Evolutionary conservation across 2,113 vertebrate species (phyloP).

Genomic region (Formicarius rufipectus): DNA sequence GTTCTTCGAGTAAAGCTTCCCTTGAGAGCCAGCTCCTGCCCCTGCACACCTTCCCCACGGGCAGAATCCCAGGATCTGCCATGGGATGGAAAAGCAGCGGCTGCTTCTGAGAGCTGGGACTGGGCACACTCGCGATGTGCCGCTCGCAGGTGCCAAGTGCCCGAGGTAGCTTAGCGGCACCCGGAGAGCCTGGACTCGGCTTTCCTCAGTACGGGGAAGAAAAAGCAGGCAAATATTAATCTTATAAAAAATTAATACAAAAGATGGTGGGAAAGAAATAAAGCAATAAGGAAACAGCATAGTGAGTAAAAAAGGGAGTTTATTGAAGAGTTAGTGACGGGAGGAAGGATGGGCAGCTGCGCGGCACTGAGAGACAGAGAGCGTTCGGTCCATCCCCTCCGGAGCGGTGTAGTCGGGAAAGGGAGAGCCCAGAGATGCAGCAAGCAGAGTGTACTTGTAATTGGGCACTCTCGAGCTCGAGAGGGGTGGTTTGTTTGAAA

Average conservation of each 20-base stretch:
- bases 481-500: neutral
- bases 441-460: neutral
- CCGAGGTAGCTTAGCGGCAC: rapidly evolving
- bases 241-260: neutral
- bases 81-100: rapidly evolving
- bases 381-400: neutral
- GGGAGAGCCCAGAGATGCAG: neutral
- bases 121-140: rapidly evolving
- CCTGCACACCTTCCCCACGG: rapidly evolving
- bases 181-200: rapidly evolving
- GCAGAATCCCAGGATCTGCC: rapidly evolving
- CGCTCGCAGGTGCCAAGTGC: rapidly evolving
- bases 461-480: neutral
- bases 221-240: neutral
- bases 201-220: rapidly evolving
- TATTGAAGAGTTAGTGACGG: rapidly evolving
- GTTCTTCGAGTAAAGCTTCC: neutral
- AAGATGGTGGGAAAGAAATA: rapidly evolving
- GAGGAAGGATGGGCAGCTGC: no score
- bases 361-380: neutral
- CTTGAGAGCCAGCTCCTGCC: neutral
- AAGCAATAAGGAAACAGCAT: rapidly evolving
- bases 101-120: rapidly evolving
- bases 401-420: neutral
- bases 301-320: rapidly evolving